A percentile compares a stretch with the other conserved stretches of the same genome.
These are phyloP conservation scores for Gonioctena quinquepunctata DNA, from an alignment of 1,140 invertebrate species.

Conservation along the genomic window DNA sequence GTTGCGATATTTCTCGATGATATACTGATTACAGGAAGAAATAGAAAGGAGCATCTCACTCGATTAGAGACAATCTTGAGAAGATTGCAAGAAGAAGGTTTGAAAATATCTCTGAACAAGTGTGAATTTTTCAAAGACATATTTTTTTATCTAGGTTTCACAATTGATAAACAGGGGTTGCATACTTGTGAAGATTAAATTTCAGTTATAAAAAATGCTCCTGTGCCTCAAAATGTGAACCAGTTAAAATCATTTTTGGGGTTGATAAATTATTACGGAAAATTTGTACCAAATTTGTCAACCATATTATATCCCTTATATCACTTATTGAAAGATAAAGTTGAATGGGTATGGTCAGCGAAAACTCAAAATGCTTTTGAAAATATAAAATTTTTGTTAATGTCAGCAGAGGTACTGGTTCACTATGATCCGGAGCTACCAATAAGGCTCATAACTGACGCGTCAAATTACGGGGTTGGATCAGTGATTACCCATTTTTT, in stretches of 20 bases:
- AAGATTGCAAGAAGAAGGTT: conserved; percentile 27
- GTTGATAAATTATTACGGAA: conserved; percentile 51
- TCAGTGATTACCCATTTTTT: no score
- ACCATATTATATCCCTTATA: conserved; percentile 35
- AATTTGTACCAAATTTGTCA: conserved; percentile 40
- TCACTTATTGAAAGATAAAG: conserved; percentile 37
- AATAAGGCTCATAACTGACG: no score
- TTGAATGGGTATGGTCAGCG: conserved; percentile 36
- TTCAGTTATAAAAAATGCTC: not conserved
- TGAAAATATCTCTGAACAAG: conserved; percentile 36
- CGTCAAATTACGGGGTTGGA: no score
- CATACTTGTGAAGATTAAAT: conserved; percentile 32
- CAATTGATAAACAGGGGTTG: conserved; percentile 46
- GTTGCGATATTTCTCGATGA: conserved; percentile 29
- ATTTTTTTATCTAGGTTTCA: conserved; percentile 37
- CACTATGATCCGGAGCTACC: conserved; percentile 39
- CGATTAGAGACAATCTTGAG: conserved; percentile 30
- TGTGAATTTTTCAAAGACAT: conserved; percentile 32
- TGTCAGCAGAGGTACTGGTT: conserved; percentile 33
- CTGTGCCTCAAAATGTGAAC: conserved; percentile 17
- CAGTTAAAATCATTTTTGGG: conserved; percentile 33
- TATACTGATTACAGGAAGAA: conserved; percentile 39
- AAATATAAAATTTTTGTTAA: conserved; percentile 41
- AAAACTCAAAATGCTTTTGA: conserved; percentile 37
- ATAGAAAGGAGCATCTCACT: conserved; percentile 32